Base-by-base conservation (phyloP, 2,113 vertebrate genomes). In the Mirza zaza region DNA sequence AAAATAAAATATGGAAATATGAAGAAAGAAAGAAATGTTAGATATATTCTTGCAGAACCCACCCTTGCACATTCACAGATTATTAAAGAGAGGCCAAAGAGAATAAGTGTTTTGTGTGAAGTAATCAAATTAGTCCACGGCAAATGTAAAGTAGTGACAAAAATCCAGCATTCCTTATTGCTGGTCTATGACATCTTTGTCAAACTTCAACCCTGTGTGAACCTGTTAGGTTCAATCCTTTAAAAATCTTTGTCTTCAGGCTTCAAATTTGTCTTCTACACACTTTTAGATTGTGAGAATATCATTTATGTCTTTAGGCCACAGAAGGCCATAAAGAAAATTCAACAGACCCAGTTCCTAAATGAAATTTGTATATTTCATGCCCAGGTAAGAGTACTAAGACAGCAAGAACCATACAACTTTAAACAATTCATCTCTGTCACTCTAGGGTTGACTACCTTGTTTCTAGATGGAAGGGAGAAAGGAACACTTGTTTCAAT, bases 1-100 rank as follows among this genome's bases (percentile, higher is more conserved):
- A 85, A 85, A 81, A 25, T 61, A 80, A 87, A 87, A 85, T 85
- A 48, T 80, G 67, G 81, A 91, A 86, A n/a, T 90, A 21, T 59
- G 11, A 42, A 42, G 23, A 45, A 39, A 89, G 50, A 63, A 84
- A 21, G 4, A 94, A 79, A 82, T 67, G 8, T 76, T 80, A 70
- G 6, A 63, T 18, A 4, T 55, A 48, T 1, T 81, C 9, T 2
- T 57, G 10, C 45, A 67, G 6, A 87, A 21, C 1, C 8, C 83
- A 25, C 1, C 8, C 4, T 3, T 52, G 4, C 55, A 45, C 61
- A 63, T 93, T 50, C 67, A 90, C 1, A 36, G 18, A 39, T 39
- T 14, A 39, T 8, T 42, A 80, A 34, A 84, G 12, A 87, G 5
- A 76, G 4, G 8, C 7, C 21, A 52, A 42, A 73, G n/a, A 68